phyloP scores from a whole-genome alignment of 1,140 invertebrate genomes.

The Drosophila rufa region DNA sequence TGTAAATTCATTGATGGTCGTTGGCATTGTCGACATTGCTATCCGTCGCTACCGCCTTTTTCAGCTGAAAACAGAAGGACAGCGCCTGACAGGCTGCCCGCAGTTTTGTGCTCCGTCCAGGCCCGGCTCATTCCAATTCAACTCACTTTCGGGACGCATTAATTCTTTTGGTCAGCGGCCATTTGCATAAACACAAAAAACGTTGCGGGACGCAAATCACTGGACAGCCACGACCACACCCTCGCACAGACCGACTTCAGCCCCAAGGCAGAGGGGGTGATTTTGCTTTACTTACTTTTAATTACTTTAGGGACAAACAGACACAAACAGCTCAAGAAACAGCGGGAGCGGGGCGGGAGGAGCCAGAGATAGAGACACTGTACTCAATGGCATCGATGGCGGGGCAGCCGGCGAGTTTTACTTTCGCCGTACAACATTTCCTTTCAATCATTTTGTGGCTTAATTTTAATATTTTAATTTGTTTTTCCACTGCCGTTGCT shows the following conservation, averaged over 20 bases:
- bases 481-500: slow-evolving; percentile 49
- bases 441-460: slow-evolving; percentile 83
- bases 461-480: slow-evolving; percentile 85
- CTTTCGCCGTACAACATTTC: slow-evolving; percentile 60
- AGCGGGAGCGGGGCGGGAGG: slow-evolving; percentile 7
- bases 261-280: slow-evolving; percentile 11
- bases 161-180: slow-evolving; percentile 72
- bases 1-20: slow-evolving; percentile 60
- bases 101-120: slow-evolving; percentile 14
- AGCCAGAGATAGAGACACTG: slow-evolving; percentile 16
- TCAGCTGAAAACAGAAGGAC: slow-evolving; percentile 20
- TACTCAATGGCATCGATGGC: slow-evolving; percentile 33
- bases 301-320: slow-evolving; percentile 80
- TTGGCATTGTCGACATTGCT: slow-evolving; percentile 27
- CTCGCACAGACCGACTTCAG: slow-evolving; percentile 1
- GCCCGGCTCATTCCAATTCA: slow-evolving; percentile 71
- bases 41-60: slow-evolving; percentile 16
- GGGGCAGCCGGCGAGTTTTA: slow-evolving; percentile 30
- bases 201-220: slow-evolving; percentile 56
- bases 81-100: slow-evolving; percentile 10
- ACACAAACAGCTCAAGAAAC: slow-evolving; percentile 40
- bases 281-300: slow-evolving; percentile 79
- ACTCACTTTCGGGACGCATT: slow-evolving; percentile 71
- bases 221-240: slow-evolving; percentile 26
- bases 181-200: slow-evolving; percentile 76